Conservation (phyloP, 2,113 vertebrate genomes). For the Orientallactaga bullata region DNA sequence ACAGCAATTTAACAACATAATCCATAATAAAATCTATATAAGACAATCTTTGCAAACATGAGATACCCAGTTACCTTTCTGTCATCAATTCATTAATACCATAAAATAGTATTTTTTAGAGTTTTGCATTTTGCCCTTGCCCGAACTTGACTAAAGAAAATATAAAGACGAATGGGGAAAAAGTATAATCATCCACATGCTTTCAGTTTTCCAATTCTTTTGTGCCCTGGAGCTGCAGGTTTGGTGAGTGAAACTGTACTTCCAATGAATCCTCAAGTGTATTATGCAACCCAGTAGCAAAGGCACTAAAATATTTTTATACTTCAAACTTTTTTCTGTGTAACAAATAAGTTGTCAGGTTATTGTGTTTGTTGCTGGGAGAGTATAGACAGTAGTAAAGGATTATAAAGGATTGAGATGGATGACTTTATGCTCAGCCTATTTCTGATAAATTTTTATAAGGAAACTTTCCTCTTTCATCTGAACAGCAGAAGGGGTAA, state of each 20-base stretch:
- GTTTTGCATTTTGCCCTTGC: background rate
- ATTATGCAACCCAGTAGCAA: background rate
- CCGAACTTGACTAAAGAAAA: background rate
- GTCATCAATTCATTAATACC: slow-evolving; percentile 10
- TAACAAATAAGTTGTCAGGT: slow-evolving; percentile 30
- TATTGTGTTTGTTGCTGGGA: slow-evolving; percentile 2
- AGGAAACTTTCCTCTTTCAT: background rate
- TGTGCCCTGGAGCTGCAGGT: slow-evolving; percentile 5
- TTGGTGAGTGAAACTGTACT: slow-evolving; percentile 22
- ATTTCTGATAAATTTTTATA: background rate
- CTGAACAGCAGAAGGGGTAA: background rate
- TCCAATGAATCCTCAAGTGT: background rate
- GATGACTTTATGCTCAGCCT: slow-evolving; percentile 7
- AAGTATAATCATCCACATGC: slow-evolving; percentile 5
- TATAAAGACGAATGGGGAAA: background rate
- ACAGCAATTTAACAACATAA: background rate
- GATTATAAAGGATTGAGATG: background rate
- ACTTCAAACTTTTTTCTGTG: slow-evolving; percentile 21
- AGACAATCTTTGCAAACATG: slow-evolving; percentile 7
- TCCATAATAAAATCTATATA: background rate
- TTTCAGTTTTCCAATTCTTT: slow-evolving; percentile 40
- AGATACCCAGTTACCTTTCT: slow-evolving; percentile 38
- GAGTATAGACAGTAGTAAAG: slow-evolving; percentile 1
- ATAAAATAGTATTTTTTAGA: background rate
- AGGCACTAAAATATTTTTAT: slow-evolving; percentile 23